Evolutionary conservation across 2,797 vertebrate species (phyloP), one percentile per base, ranked within the genome.

Genomic region (Pseudomugil tenellus): DNA sequence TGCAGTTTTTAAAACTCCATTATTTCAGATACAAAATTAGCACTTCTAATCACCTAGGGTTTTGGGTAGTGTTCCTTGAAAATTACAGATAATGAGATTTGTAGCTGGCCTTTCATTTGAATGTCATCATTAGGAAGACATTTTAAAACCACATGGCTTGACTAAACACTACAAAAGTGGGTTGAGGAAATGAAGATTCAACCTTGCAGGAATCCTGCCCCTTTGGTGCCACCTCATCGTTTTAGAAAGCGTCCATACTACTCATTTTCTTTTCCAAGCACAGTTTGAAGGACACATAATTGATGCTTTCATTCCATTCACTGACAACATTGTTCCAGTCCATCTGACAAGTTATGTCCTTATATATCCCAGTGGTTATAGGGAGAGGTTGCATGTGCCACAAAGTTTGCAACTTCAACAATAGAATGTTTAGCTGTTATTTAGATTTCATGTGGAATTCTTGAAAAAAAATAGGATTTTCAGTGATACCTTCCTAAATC

Each of bases 11-110:
- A 25, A 70, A 74, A 19, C n/a, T 21, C n/a, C 7, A 19, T 52
- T 3, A 58, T 26, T 81, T 74, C 12, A 51, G 59, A 52, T 54
- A 4, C 61, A 28, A 76, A 60, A 69, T 76, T 76, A 17, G 34
- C 35, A 75, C 76, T 70, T 83, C 31, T 41, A n/a, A 53, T 12
- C 70, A 19, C 58, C 46, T 3, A 23, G 13, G 53, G n/a, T 71
- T 74, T 77, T 46, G 70, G 73, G 58, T 67, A 79, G 46, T 63
- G 34, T 73, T 80, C 43, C 58, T 68, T 54, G 63, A 58, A 81
- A 89, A 93, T 91, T 83, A 81, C 78, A 88, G 79, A 88, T 79
- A 84, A 90, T 81, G 62, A 88, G 67, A 71, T 70, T 63, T 64
- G 77, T 68, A 43, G 70, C 76, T 41, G 61, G 79, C 69, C 85